Conservation (phyloP, 2,113 vertebrate genomes). For the Tichodroma muraria region DNA sequence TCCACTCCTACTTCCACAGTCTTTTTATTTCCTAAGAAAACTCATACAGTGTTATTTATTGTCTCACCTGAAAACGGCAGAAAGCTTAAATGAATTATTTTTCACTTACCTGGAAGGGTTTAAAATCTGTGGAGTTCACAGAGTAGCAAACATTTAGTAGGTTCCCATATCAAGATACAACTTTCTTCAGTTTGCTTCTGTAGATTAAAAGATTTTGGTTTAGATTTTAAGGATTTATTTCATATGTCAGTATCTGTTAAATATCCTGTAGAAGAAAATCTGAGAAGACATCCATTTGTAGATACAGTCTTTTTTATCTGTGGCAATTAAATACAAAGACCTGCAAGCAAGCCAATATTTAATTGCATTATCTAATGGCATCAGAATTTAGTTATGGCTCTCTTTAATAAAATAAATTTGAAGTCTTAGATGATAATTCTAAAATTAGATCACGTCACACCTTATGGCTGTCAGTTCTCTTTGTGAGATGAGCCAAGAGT, state of each 20-base stretch:
- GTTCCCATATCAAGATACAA: background rate
- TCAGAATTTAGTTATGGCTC: background rate
- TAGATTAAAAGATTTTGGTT: background rate
- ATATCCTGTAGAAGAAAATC: background rate
- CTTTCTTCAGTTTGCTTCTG: background rate
- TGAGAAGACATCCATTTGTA: background rate
- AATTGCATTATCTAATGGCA: background rate
- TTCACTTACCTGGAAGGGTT: background rate
- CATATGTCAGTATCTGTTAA: background rate
- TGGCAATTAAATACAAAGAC: background rate
- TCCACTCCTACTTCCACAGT: background rate
- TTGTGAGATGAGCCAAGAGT: background rate
- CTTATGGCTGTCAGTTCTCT: background rate
- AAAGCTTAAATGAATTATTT: background rate
- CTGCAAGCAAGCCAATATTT: background rate
- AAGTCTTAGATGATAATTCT: background rate
- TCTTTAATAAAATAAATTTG: background rate
- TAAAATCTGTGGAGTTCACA: background rate
- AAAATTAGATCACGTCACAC: background rate
- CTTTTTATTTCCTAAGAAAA: background rate
- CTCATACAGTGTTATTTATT: background rate
- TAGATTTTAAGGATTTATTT: background rate
- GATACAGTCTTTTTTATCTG: background rate
- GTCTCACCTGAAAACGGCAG: background rate
- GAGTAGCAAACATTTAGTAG: background rate